phyloP scores from a whole-genome alignment of 2,113 vertebrate species.

The Sclerurus mexicanus region DNA sequence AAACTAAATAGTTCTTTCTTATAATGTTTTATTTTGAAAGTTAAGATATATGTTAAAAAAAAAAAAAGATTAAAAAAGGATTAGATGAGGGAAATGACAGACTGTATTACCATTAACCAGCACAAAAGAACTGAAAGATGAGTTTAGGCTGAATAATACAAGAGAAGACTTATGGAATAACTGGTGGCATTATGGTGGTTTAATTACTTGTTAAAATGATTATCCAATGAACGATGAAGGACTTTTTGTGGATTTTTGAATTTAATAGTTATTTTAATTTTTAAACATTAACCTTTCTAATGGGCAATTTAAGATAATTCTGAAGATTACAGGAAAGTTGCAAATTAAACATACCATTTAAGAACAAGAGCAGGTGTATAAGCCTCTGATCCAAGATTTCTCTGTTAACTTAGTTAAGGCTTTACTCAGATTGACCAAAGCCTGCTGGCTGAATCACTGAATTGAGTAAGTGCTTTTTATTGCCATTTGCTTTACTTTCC shows the following conservation, averaged over 20 bases:
- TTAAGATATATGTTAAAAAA: neutral
- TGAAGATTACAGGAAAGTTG: conserved; percentile 58
- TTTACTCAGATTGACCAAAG: conserved; percentile 33
- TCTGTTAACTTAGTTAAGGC: conserved; percentile 36
- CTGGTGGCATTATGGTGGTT: conserved; percentile 43
- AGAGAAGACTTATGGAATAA: neutral
- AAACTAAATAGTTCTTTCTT: neutral
- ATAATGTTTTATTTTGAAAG: neutral
- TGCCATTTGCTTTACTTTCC: conserved; percentile 16
- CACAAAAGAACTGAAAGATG: neutral
- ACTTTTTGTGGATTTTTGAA: conserved; percentile 62
- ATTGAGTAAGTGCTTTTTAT: neutral
- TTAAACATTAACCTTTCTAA: conserved; percentile 66
- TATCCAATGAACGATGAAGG: conserved; percentile 40
- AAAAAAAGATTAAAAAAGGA: neutral
- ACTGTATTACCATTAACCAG: neutral
- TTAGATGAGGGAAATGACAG: neutral
- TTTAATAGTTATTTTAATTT: conserved; percentile 45
- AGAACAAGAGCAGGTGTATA: conserved; percentile 24
- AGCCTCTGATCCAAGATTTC: conserved; percentile 37
- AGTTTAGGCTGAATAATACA: neutral
- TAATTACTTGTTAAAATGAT: conserved; percentile 58
- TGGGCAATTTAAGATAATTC: conserved; percentile 56
- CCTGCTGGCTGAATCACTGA: neutral
- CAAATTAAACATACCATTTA: conserved; percentile 64